Evolutionary conservation across 2,888 invertebrate genomes (phyloP).

Genomic region (Tethea ocularis): DNA sequence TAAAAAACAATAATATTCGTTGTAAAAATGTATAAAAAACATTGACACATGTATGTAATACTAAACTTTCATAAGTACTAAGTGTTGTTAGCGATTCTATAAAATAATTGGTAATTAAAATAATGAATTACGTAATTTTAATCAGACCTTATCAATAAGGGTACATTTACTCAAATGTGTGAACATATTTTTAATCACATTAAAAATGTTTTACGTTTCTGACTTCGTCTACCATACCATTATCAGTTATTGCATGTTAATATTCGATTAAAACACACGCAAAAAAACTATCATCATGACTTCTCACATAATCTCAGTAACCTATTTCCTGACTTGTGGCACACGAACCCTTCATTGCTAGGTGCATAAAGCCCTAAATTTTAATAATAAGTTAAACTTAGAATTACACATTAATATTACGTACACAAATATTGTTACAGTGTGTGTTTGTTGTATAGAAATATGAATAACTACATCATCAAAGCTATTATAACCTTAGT

Average conservation of each 20-base stretch:
- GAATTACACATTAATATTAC: conserved; percentile 36
- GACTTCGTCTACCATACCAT: too few relatives aligned
- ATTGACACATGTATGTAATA: conserved; percentile 63
- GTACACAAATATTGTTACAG: conserved; percentile 40
- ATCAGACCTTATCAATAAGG: conserved; percentile 1
- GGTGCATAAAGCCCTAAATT: conserved; percentile 16
- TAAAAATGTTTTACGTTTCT: too few relatives aligned
- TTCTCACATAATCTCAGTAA: neutral
- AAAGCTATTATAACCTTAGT: neutral
- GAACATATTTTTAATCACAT: too few relatives aligned
- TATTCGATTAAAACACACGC: too few relatives aligned
- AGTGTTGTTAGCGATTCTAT: conserved; percentile 9
- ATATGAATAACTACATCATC: conserved; percentile 4
- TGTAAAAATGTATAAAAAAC: conserved; percentile 79
- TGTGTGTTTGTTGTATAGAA: conserved; percentile 13
- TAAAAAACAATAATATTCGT: conserved; percentile 45
- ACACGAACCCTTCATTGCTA: neutral
- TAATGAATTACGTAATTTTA: neutral
- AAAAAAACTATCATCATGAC: too few relatives aligned
- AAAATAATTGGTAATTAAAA: neutral
- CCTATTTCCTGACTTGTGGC: neutral
- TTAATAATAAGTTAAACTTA: conserved; percentile 45
- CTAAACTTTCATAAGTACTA: conserved; percentile 62
- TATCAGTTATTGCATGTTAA: too few relatives aligned
- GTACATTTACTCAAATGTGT: neutral